These are phyloP conservation scores for Diplazon laetatorius DNA, from an alignment of 2,888 invertebrate genomes.

Conservation along the genomic window DNA sequence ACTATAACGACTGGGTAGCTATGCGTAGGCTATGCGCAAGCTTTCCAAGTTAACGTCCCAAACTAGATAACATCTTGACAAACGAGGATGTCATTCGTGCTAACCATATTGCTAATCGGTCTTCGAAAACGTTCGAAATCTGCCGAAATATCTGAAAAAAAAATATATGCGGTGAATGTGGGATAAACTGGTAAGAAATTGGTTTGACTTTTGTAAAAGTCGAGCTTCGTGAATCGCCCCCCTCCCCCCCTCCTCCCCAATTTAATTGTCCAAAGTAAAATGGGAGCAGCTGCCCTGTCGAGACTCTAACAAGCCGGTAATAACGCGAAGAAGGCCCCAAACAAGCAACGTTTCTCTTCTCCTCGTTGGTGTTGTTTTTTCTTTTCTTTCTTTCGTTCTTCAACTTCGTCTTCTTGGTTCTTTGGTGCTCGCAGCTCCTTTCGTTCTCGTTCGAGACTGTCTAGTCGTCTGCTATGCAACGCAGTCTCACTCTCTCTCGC, in stretches of 20 bases:
- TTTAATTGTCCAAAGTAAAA: constrained; percentile 82
- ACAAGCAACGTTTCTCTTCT: constrained; percentile 68
- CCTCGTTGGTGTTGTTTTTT: constrained; percentile 58
- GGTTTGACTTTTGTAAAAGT: constrained; percentile 62
- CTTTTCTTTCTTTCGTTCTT: constrained; percentile 29
- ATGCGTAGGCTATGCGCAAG: too few relatives aligned
- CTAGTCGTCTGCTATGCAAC: constrained; percentile 57
- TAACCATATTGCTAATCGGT: constrained; percentile 36
- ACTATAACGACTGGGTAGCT: background rate
- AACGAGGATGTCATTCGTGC: constrained; percentile 59
- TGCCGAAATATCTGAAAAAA: constrained; percentile 19
- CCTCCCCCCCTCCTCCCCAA: too few relatives aligned
- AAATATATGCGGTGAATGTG: constrained; percentile 45
- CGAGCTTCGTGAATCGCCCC: constrained; percentile 68
- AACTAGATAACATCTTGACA: constrained; percentile 57
- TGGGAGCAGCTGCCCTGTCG: constrained; percentile 79
- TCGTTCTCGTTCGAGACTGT: constrained; percentile 54
- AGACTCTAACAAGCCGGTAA: constrained; percentile 79
- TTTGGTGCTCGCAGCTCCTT: constrained; percentile 51
- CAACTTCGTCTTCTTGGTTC: constrained; percentile 44
- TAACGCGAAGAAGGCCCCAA: constrained; percentile 76
- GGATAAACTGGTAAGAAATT: constrained; percentile 66
- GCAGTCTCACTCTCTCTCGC: constrained; percentile 66
- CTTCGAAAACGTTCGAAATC: constrained; percentile 13
- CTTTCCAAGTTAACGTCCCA: constrained; percentile 3